These are phyloP conservation scores for Aphidius colemani DNA, from an alignment of 2,888 invertebrate genomes.

Conservation along the genomic window DNA sequence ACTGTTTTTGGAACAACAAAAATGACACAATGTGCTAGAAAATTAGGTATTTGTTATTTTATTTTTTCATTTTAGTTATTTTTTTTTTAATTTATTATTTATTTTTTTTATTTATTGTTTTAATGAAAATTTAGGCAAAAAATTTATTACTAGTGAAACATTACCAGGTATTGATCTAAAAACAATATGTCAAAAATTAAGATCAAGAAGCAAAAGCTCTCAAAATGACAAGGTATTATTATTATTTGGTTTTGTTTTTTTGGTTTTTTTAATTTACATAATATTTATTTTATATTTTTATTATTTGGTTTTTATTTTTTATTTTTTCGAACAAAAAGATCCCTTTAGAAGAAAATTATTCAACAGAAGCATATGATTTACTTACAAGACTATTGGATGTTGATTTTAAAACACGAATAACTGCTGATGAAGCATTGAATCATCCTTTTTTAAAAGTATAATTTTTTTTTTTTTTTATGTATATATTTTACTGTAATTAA, in stretches of 20 bases:
- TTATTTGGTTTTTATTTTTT: slow-evolving; percentile 21
- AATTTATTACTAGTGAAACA: slow-evolving; percentile 63
- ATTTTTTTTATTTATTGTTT: slow-evolving; percentile 18
- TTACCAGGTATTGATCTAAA: slow-evolving; percentile 61
- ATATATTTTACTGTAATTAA: background rate
- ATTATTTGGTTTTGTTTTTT: background rate
- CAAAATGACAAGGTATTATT: slow-evolving; percentile 19
- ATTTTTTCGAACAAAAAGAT: slow-evolving; percentile 41
- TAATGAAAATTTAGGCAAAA: slow-evolving; percentile 56
- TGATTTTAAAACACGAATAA: slow-evolving; percentile 75
- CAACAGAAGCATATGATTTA: slow-evolving; percentile 76
- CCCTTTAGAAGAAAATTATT: slow-evolving; percentile 60
- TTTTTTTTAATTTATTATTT: slow-evolving; percentile 26
- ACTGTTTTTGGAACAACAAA: slow-evolving; percentile 76
- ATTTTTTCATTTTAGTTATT: slow-evolving; percentile 13
- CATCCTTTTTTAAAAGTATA: slow-evolving; percentile 72
- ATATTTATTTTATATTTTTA: slow-evolving; percentile 19
- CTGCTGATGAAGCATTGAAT: slow-evolving; percentile 74
- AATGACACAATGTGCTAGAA: slow-evolving; percentile 70
- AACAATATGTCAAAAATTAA: slow-evolving; percentile 52
- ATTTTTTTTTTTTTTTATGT: slow-evolving; percentile 26
- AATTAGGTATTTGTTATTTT: slow-evolving; percentile 64
- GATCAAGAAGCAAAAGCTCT: slow-evolving; percentile 43
- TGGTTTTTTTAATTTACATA: slow-evolving; percentile 26
- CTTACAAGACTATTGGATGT: slow-evolving; percentile 74